phyloP scores from a whole-genome alignment of 1,140 invertebrate species.

The Drosophila serrata region DNA sequence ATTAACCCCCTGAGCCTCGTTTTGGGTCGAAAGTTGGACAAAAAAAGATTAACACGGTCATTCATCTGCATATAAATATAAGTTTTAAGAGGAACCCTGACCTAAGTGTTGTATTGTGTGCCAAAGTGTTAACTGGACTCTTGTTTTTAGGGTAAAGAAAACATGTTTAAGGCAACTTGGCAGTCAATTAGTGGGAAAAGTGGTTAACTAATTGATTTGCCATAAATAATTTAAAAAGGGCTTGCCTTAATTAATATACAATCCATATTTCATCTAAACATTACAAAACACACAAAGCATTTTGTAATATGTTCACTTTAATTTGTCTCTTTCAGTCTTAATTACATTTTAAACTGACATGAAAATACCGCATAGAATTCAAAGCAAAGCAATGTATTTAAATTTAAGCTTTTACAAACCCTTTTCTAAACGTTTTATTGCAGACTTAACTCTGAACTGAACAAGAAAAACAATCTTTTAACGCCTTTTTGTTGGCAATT shows the following conservation, averaged over 20 bases:
- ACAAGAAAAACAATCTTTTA: conserved; percentile 24
- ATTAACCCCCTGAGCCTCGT: conserved; percentile 10
- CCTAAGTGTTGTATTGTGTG: conserved; percentile 15
- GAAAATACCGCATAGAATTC: neutral
- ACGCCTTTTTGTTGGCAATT: conserved; percentile 30
- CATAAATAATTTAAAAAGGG: no score
- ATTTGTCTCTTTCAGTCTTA: neutral
- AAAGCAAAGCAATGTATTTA: neutral
- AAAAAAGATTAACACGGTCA: conserved; percentile 22
- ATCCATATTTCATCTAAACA: no score
- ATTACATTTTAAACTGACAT: conserved; percentile 1
- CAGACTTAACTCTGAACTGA: neutral
- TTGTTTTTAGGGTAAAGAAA: neutral
- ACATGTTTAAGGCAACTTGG: neutral
- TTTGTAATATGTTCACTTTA: neutral
- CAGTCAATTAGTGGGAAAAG: neutral
- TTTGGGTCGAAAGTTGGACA: neutral
- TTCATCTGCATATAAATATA: conserved; percentile 43
- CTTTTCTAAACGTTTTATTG: conserved; percentile 20
- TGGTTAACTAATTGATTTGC: neutral
- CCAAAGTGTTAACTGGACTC: neutral
- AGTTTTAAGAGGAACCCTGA: conserved; percentile 1
- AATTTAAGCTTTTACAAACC: neutral
- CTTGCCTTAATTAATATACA: neutral
- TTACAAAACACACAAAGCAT: no score